Evolutionary conservation across 2,888 invertebrate genomes (phyloP).

Genomic region (Octodonta nipae): DNA sequence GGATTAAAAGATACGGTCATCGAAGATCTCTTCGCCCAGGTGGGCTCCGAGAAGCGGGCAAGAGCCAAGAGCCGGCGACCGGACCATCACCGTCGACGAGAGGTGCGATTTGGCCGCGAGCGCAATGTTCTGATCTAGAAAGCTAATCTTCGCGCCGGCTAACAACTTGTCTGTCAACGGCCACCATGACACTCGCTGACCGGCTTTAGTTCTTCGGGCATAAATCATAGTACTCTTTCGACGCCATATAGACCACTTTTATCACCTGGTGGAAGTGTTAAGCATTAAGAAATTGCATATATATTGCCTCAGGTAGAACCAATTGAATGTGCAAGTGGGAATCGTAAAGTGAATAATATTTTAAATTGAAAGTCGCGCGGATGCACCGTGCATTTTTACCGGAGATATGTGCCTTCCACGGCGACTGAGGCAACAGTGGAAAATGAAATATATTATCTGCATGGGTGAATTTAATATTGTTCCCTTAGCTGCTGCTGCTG

Average conservation of each 20-base stretch:
- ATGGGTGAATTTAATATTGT: no score
- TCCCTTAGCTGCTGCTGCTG: no score
- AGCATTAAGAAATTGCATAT: neutral
- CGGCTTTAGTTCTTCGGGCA: conserved; percentile 12
- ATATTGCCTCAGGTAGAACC: conserved; percentile 2
- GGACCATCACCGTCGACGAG: conserved; percentile 7
- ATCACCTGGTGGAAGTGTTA: no score
- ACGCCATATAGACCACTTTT: conserved; percentile 7
- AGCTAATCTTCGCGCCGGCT: conserved; percentile 20
- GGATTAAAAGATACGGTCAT: no score
- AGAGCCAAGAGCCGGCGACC: conserved; percentile 11
- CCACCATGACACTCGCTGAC: conserved; percentile 17
- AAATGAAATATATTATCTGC: no score
- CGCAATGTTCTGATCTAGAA: conserved; percentile 16
- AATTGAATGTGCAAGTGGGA: conserved; percentile 6
- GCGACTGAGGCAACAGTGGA: no score
- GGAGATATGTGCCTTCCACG: no score
- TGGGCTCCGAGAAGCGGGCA: conserved; percentile 12
- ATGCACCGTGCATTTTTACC: conserved; percentile 1
- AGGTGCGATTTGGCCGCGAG: conserved; percentile 19
- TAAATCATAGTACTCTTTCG: conserved; percentile 14
- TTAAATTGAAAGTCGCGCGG: conserved; percentile 8
- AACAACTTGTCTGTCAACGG: conserved; percentile 24
- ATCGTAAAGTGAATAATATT: conserved; percentile 7
- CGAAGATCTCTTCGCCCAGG: conserved; percentile 9